Conservation (phyloP, 2,113 vertebrate genomes). For the Herpetotheres cachinnans region DNA sequence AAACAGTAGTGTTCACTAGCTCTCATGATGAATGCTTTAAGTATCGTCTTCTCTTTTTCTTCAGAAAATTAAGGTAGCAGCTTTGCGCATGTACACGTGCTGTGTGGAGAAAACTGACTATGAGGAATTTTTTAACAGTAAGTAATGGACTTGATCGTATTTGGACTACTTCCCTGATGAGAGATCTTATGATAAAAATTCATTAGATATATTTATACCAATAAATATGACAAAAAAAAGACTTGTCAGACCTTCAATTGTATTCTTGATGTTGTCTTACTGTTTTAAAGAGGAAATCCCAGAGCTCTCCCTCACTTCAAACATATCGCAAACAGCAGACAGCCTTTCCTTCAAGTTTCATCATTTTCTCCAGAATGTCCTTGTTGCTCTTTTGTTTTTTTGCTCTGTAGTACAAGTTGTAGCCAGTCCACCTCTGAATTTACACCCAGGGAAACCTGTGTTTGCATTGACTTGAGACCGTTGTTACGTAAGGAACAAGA, state of each 20-base stretch:
- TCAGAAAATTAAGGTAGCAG: conserved; percentile 97
- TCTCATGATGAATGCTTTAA: neutral
- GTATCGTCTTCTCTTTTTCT: conserved; percentile 48
- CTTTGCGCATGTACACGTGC: conserved; percentile 95
- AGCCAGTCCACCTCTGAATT: neutral
- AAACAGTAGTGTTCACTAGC: neutral
- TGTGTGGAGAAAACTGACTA: conserved; percentile 96
- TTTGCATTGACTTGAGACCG: neutral
- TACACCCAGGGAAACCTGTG: neutral
- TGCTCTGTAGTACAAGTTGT: neutral
- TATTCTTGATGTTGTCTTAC: neutral
- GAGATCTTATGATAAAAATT: neutral
- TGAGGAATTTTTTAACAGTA: conserved; percentile 94
- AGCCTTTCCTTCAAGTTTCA: neutral
- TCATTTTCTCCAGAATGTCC: neutral
- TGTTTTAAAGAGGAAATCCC: neutral
- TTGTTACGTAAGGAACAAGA: neutral
- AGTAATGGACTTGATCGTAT: conserved; percentile 48
- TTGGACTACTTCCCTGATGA: neutral
- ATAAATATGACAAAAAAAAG: neutral
- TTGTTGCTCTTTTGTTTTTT: neutral
- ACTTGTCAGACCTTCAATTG: neutral
- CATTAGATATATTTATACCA: neutral
- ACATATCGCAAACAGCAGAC: neutral
- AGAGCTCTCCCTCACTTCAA: neutral